Conservation (phyloP, 2,888 invertebrate species). For the Abrostola triplasia region DNA sequence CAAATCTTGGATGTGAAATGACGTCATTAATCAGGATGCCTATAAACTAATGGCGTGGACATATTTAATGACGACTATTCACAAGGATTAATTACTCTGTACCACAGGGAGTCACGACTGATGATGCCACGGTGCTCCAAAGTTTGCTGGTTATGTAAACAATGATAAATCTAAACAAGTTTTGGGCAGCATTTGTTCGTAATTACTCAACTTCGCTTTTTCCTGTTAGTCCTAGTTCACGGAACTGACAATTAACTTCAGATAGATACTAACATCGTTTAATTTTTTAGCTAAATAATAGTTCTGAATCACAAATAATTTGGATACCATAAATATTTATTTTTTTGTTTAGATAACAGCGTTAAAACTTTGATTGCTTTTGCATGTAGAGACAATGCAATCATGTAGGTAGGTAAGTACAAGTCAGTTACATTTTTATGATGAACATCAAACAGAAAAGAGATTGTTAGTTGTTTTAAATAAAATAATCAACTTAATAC, state of each 20-base stretch:
- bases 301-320: neutral
- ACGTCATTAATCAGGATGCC: slow-evolving; percentile 2
- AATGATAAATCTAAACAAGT: slow-evolving; percentile 5
- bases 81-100: neutral
- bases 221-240: neutral
- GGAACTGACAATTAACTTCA: neutral
- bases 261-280: neutral
- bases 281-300: neutral
- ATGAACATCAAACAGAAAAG: too few species aligned
- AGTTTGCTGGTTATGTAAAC: neutral
- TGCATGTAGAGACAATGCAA: too few species aligned
- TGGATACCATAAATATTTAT: too few species aligned
- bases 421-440: too few species aligned
- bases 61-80: neutral
- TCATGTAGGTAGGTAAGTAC: too few species aligned
- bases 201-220: slow-evolving; percentile 1
- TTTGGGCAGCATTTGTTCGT: neutral
- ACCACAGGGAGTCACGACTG: neutral
- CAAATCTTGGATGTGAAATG: neutral
- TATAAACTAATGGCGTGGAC: slow-evolving; percentile 2
- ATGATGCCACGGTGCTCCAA: neutral
- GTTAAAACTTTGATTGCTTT: too few species aligned
- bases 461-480: too few species aligned
- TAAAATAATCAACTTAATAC: too few species aligned
- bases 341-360: too few species aligned